A percentile compares a stretch with the other conserved stretches of the same genome.
These are phyloP conservation scores for Tachina fera DNA, from an alignment of 2,888 invertebrate genomes.

Conservation along the genomic window DNA sequence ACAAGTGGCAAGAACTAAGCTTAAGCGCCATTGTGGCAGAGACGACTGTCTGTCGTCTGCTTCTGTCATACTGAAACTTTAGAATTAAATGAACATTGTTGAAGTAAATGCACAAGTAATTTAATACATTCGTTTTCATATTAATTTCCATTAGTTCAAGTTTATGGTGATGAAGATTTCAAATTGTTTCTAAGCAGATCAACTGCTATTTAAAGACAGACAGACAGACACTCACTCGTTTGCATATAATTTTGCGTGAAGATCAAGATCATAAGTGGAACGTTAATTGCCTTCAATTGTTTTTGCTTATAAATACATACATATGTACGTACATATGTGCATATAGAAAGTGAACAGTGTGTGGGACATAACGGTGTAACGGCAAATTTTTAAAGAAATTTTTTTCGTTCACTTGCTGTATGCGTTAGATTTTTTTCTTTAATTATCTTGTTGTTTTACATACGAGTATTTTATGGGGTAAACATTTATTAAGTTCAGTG, in stretches of 20 bases:
- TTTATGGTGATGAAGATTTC: conserved; percentile 36
- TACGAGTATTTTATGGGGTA: no score
- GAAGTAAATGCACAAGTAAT: conserved; percentile 44
- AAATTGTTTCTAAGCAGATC: conserved; percentile 28
- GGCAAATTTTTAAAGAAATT: no score
- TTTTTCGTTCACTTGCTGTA: no score
- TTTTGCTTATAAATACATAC: no score
- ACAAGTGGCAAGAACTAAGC: background rate
- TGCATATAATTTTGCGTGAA: conserved; percentile 30
- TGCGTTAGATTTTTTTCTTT: no score
- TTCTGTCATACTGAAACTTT: conserved; percentile 36
- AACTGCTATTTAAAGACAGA: conserved; percentile 8
- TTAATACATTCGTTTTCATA: conserved; percentile 55
- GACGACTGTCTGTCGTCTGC: background rate
- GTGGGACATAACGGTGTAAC: no score
- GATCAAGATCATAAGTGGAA: conserved; percentile 57
- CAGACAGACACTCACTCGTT: background rate
- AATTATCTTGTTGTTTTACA: no score
- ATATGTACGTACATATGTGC: no score
- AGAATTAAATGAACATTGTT: conserved; percentile 21
- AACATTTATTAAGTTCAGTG: no score
- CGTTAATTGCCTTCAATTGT: conserved; percentile 24
- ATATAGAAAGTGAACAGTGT: no score
- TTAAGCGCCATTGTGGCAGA: conserved; percentile 22
- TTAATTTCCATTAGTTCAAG: conserved; percentile 56